Evolutionary conservation across 2,888 invertebrate genomes (phyloP).

Genomic region (Minunthozetes semirufus): DNA sequence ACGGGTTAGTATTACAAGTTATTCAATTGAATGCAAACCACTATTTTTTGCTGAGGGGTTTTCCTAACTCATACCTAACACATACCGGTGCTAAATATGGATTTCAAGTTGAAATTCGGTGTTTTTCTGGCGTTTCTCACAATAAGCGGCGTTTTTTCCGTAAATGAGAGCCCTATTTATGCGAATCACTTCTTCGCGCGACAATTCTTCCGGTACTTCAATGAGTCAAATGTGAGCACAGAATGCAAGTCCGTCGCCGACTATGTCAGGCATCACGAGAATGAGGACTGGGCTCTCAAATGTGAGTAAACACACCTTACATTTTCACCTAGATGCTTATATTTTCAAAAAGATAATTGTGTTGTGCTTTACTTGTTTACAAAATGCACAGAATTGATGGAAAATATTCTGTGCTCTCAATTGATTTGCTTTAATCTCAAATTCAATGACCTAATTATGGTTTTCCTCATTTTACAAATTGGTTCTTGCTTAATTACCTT

Average conservation of each 20-base stretch:
- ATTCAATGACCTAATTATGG: no score
- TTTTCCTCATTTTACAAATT: no score
- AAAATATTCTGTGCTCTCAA: no score
- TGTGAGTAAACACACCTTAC: conserved; percentile 7
- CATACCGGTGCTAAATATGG: background rate
- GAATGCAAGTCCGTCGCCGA: conserved; percentile 13
- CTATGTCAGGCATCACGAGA: conserved; percentile 19
- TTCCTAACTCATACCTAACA: no score
- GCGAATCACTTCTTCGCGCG: conserved; percentile 20
- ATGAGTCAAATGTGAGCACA: conserved; percentile 9
- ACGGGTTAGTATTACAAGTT: no score
- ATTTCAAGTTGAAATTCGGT: background rate
- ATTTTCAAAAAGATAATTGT: background rate
- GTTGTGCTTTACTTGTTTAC: background rate
- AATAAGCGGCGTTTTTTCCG: no score
- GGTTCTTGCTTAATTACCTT: no score
- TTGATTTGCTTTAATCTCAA: no score
- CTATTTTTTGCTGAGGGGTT: no score
- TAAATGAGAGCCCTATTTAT: background rate
- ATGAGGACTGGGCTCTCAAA: conserved; percentile 33
- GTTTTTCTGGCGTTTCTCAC: background rate
- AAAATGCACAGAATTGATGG: no score
- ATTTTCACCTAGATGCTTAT: background rate
- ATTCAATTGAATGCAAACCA: no score
- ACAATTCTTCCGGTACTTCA: conserved; percentile 32